Base-by-base conservation (phyloP, 1,140 invertebrate genomes). In the Hyles vespertilio region DNA sequence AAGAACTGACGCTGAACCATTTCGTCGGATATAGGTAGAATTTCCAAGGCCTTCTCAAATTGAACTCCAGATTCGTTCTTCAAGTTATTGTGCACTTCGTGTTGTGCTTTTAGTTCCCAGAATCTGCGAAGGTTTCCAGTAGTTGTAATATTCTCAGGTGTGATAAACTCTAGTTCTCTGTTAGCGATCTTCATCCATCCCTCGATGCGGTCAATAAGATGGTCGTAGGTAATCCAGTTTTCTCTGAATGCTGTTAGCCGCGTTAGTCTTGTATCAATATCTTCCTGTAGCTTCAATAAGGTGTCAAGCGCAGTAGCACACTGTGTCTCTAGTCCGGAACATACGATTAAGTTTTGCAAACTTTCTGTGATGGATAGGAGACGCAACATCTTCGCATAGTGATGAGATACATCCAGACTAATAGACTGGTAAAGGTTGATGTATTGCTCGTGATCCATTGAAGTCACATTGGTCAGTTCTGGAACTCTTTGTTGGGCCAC, bases 31-130 rank as follows among this genome's bases (percentile, higher is more conserved):
- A 96, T 87, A 0, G 94, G 93, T 8, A 97, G 90, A 5, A 95
- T 93, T 81, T 93, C 91, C 54, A 97, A 78, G 0, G 95, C 93
- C 64, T 94, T 93, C 65, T 96, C 94, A 71, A 96, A 94, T 55
- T 93, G 92, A 22, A 91, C 88, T 22, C 91, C 91, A 0, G 93
- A 92, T 71, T 96, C 94, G 54, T 93, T 93, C 53, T 92, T 91
- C 33, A 95, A 91, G 52, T 93, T 93, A 67, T 95, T 96, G 73
- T 96, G 92, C n/a, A 96, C 92, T 89, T 96, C 95, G 70, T 95
- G 94, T 70, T 96, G 95, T 0, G 95, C 95, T 84, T 96, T 96
- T 45, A 97, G 81, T 87, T 96, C 95, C 95, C 95, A 96, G 81
- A 96, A 96, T 67, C 94, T 92, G 66, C 94, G 91, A 81, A 96